These are phyloP conservation scores for Eupithecia exiguata DNA, from an alignment of 2,888 invertebrate genomes.

Conservation along the genomic window DNA sequence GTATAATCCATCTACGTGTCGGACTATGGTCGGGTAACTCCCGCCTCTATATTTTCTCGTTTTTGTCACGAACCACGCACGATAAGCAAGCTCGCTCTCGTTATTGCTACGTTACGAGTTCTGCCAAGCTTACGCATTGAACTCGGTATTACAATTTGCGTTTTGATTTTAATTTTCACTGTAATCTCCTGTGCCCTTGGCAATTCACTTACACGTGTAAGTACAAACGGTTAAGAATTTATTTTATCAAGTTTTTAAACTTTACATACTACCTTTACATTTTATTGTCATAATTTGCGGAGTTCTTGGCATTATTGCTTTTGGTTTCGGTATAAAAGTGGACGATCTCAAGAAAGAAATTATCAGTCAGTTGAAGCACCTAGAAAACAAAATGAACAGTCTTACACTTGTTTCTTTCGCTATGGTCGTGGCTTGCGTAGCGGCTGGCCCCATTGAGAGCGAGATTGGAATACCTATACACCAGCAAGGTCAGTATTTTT, in stretches of 20 bases:
- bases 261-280: neutral
- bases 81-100: neutral
- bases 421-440: neutral
- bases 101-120: neutral
- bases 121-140: neutral
- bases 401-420: neutral
- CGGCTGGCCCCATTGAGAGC: neutral
- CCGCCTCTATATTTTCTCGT: neutral
- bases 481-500: neutral
- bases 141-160: neutral
- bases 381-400: neutral
- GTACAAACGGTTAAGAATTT: neutral
- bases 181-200: neutral
- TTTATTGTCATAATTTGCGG: neutral
- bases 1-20: no score
- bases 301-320: neutral
- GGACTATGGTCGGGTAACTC: neutral
- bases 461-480: neutral
- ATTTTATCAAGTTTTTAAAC: neutral
- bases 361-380: constrained; percentile 5
- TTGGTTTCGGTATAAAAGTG: neutral
- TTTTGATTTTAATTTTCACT: neutral
- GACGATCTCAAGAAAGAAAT: neutral
- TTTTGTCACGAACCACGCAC: neutral
- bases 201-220: neutral